phyloP scores from a whole-genome alignment of 2,888 invertebrate genomes.

The Tuta absoluta region DNA sequence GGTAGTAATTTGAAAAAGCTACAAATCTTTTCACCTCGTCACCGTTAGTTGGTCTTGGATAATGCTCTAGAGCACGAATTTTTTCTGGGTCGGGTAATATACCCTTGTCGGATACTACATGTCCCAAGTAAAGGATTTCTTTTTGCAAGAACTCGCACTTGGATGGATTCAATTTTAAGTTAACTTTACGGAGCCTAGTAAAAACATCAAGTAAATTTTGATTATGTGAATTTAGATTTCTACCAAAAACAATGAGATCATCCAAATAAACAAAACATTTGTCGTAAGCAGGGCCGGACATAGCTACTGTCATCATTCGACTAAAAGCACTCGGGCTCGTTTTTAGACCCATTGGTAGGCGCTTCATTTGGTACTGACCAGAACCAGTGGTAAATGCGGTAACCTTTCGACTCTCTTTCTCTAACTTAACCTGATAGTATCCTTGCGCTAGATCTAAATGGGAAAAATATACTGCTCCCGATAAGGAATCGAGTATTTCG shows the following conservation, averaged over 20 bases:
- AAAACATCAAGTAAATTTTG: slow-evolving; percentile 25
- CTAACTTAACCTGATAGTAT: slow-evolving; percentile 20
- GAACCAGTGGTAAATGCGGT: slow-evolving; percentile 27
- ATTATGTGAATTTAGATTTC: slow-evolving; percentile 25
- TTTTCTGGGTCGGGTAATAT: slow-evolving; percentile 13
- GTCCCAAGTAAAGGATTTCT: slow-evolving; percentile 18
- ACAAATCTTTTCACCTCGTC: slow-evolving; percentile 20
- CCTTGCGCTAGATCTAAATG: slow-evolving; percentile 21
- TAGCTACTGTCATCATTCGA: slow-evolving; percentile 33
- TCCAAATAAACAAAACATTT: too few relatives aligned
- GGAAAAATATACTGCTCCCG: slow-evolving; percentile 16
- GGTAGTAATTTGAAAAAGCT: slow-evolving; percentile 23
- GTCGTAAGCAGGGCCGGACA: slow-evolving; percentile 33
- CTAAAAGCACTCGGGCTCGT: slow-evolving; percentile 32
- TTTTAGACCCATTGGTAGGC: slow-evolving; percentile 34
- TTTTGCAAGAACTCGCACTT: slow-evolving; percentile 26
- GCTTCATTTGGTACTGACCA: slow-evolving; percentile 33
- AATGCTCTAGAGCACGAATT: not conserved
- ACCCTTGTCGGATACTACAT: slow-evolving; percentile 15
- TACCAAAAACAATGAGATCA: too few relatives aligned
- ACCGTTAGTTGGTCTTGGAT: slow-evolving; percentile 1
- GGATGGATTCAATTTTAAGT: slow-evolving; percentile 28
- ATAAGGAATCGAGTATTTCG: slow-evolving; percentile 14
- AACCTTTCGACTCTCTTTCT: slow-evolving; percentile 24
- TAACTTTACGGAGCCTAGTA: slow-evolving; percentile 26